Conservation (phyloP, 2,888 invertebrate species). For the Nomada ferruginata region DNA sequence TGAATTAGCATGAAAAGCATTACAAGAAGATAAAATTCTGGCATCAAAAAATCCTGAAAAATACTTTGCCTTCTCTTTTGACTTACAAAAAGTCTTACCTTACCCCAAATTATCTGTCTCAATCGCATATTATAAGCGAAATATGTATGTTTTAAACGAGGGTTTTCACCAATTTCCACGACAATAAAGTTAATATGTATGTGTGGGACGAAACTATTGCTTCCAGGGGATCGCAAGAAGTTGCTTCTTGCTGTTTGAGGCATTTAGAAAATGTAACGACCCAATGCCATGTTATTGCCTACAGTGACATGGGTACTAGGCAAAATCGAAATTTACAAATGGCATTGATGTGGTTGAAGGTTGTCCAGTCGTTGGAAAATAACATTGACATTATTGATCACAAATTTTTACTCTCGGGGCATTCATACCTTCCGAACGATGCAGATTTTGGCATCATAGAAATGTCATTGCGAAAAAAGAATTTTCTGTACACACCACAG, state of each 20-base stretch:
- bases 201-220: slow-evolving; percentile 75
- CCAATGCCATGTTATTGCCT: slow-evolving; percentile 58
- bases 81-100: slow-evolving; percentile 53
- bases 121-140: slow-evolving; percentile 74
- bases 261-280: slow-evolving; percentile 66
- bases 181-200: slow-evolving; percentile 72
- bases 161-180: slow-evolving; percentile 73
- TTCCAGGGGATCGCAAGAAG: slow-evolving; percentile 73
- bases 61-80: slow-evolving; percentile 43
- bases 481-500: slow-evolving; percentile 48
- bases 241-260: slow-evolving; percentile 66
- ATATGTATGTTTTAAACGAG: slow-evolving; percentile 73
- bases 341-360: slow-evolving; percentile 51
- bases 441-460: slow-evolving; percentile 63
- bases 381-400: slow-evolving; percentile 46
- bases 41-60: slow-evolving; percentile 35
- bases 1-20: slow-evolving; percentile 53
- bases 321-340: slow-evolving; percentile 49
- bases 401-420: slow-evolving; percentile 54
- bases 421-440: slow-evolving; percentile 67
- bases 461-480: slow-evolving; percentile 50
- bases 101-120: slow-evolving; percentile 70
- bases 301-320: slow-evolving; percentile 47
- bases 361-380: slow-evolving; percentile 52
- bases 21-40: slow-evolving; percentile 50